These are phyloP conservation scores for Cacoxenus indagator DNA, from an alignment of 2,888 invertebrate genomes.

Conservation along the genomic window DNA sequence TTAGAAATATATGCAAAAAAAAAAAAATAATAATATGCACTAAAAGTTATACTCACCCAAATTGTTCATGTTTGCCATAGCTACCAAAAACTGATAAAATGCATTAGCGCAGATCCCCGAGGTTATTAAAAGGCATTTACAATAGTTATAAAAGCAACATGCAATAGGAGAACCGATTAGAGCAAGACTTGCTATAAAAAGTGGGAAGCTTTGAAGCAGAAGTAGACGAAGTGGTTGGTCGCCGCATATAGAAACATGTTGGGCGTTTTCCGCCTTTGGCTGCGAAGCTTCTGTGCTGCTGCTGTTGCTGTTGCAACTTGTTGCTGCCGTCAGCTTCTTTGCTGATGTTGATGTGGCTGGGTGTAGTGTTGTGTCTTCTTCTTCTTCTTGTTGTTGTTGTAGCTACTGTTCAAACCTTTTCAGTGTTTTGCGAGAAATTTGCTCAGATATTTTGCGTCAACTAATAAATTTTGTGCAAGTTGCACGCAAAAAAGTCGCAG, in stretches of 20 bases:
- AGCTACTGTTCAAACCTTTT: neutral
- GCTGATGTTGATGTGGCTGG: too few relatives aligned
- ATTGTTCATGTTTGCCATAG: neutral
- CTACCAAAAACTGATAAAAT: neutral
- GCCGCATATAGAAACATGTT: neutral
- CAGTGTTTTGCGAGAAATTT: neutral
- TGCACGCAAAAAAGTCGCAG: slow-evolving; percentile 7
- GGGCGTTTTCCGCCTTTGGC: slow-evolving; percentile 14
- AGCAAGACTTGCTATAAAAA: neutral
- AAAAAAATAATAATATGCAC: too few relatives aligned
- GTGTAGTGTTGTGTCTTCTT: neutral
- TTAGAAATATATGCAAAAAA: too few relatives aligned
- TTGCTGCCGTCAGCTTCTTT: neutral
- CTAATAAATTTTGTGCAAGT: slow-evolving; percentile 50
- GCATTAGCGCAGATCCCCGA: neutral
- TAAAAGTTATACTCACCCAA: too few relatives aligned
- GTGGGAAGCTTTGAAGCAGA: neutral
- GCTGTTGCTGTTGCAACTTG: neutral
- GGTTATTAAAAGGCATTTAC: neutral
- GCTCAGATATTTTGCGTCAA: slow-evolving; percentile 20
- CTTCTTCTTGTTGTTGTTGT: neutral
- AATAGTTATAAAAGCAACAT: neutral
- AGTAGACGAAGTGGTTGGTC: neutral
- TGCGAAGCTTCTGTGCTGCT: slow-evolving; percentile 2
- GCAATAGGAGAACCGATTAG: neutral